Evolutionary conservation across 2,113 vertebrate genomes (phyloP).

Genomic region (Sprattus sprattus): DNA sequence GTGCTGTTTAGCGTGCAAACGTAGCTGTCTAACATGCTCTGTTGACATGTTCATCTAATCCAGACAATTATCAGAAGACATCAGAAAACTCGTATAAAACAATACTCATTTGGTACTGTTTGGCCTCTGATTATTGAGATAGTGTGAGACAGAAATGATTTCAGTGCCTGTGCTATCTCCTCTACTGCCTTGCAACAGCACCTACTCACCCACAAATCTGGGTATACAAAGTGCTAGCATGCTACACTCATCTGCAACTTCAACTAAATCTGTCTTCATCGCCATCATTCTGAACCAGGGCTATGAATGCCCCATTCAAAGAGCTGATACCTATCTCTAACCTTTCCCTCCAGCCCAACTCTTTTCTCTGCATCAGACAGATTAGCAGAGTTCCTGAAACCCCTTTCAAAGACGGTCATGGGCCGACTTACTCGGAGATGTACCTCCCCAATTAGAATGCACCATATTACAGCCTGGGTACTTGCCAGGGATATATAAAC

Average conservation of each 20-base stretch:
- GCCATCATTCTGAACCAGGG: background rate
- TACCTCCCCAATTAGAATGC: background rate
- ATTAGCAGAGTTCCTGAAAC: background rate
- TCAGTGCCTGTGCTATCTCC: background rate
- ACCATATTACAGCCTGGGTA: background rate
- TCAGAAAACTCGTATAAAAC: background rate
- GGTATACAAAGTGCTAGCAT: background rate
- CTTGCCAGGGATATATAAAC: background rate
- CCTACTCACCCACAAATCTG: background rate
- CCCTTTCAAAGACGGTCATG: background rate
- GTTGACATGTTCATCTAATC: background rate
- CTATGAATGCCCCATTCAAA: background rate
- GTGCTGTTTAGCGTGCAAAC: background rate
- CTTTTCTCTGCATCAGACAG: background rate
- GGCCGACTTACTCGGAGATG: background rate
- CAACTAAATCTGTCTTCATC: background rate
- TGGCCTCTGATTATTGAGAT: background rate
- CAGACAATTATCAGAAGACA: background rate
- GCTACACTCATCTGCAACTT: background rate
- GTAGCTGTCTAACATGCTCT: constrained; percentile 1
- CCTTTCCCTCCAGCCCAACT: background rate
- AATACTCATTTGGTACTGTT: background rate
- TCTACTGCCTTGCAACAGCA: background rate
- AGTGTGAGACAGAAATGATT: background rate
- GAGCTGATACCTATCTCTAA: background rate